Evolutionary conservation across 2,888 invertebrate genomes (phyloP), one percentile per base, ranked within the genome.

Genomic region (Fragum whitleyi): DNA sequence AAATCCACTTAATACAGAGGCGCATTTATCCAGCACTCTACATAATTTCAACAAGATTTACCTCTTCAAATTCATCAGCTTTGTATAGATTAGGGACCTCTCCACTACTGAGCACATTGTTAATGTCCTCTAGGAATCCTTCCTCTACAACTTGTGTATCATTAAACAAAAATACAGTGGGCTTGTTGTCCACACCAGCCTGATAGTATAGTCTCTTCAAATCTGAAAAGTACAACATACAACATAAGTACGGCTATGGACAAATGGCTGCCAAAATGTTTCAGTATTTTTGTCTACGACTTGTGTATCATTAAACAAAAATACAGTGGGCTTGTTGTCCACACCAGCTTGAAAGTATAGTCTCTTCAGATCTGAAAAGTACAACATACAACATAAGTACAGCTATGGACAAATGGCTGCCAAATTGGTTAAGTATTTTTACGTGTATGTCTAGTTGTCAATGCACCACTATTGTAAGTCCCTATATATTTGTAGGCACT

Each of bases 11-110:
- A n/a, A n/a, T n/a, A n/a, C n/a, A n/a, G n/a, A n/a, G n/a, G n/a
- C n/a, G n/a, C n/a, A n/a, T n/a, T n/a, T n/a, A n/a, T n/a, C n/a
- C n/a, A n/a, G n/a, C n/a, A n/a, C n/a, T n/a, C n/a, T n/a, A n/a
- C n/a, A n/a, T n/a, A n/a, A n/a, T n/a, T n/a, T n/a, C n/a, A n/a
- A n/a, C n/a, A n/a, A n/a, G n/a, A n/a, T n/a, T 94, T 89, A 97
- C 97, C 91, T 97, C 97, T 92, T 98, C 97, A 94, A 98, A 96
- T 94, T 98, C 98, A 86, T 98, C 97, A 0, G 96, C 93, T 92
- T 97, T 97, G 92, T 96, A 98, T n/a, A 98, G 95, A 94, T 97
- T 97, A 5, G 97, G 96, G 77, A 98, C 96, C 94, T 98, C 97
- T 0, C 97, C 98, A 83, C 96, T 97, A 92, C 97, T 97, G 77